Percentiles rank a stretch among this genome's conserved stretches.
Evolutionary conservation across 2,888 invertebrate species (phyloP).

Genomic region (Lasioglossum calceatum): DNA sequence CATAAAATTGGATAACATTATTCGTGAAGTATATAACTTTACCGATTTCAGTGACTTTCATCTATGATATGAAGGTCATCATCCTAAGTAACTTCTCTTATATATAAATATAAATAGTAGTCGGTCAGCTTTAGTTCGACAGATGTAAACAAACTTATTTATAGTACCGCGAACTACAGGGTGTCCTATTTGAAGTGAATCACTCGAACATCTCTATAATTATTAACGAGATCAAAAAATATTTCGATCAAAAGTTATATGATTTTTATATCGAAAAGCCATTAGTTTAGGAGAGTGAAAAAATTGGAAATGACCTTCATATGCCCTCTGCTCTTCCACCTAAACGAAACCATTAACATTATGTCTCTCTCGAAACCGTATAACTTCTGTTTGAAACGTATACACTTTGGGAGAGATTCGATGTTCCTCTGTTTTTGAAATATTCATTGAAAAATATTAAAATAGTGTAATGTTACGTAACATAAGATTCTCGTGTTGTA

Average conservation of each 20-base stretch:
- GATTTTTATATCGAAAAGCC: background rate
- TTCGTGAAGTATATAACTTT: background rate
- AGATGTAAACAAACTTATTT: background rate
- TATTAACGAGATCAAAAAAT: too few relatives aligned
- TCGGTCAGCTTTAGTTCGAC: background rate
- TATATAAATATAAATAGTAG: background rate
- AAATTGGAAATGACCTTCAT: background rate
- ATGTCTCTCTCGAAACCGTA: background rate
- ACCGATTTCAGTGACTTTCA: background rate
- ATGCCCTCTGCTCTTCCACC: background rate
- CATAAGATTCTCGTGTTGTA: slow-evolving; percentile 6
- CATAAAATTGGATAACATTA: background rate
- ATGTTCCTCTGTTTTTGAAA: background rate
- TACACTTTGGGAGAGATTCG: too few relatives aligned
- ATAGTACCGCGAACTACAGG: background rate
- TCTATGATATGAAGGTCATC: background rate
- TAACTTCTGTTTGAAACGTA: background rate
- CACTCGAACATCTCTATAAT: background rate
- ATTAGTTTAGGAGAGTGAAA: background rate
- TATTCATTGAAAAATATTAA: background rate
- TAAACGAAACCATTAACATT: background rate
- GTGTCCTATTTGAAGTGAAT: background rate
- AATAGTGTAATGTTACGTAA: background rate
- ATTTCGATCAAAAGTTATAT: background rate
- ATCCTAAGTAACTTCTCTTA: background rate